phyloP scores from a whole-genome alignment of 2,888 invertebrate genomes.

The Galerucella calmariensis region DNA sequence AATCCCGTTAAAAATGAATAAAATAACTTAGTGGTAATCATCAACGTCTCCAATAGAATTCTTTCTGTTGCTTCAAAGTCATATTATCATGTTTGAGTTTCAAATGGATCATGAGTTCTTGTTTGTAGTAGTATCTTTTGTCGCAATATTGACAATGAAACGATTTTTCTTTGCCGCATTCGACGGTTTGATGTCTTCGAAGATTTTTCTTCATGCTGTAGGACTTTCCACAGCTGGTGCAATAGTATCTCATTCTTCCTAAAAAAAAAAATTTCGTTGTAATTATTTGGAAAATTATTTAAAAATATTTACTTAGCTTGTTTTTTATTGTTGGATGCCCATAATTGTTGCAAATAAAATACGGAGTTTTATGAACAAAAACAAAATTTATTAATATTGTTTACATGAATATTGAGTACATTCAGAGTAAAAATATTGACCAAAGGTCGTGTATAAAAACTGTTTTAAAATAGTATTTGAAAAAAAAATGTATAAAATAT shows the following conservation, averaged over 20 bases:
- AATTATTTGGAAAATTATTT: background rate
- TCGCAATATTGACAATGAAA: slow-evolving; percentile 49
- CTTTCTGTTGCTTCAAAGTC: background rate
- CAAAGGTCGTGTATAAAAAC: too few species aligned
- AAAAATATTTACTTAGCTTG: too few species aligned
- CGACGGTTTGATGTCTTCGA: slow-evolving; percentile 78
- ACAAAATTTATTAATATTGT: background rate
- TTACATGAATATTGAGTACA: too few species aligned
- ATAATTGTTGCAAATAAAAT: background rate
- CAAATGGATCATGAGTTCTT: slow-evolving; percentile 52
- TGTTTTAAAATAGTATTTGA: too few species aligned
- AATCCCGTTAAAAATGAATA: too few species aligned
- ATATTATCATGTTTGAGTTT: slow-evolving; percentile 42
- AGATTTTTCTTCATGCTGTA: slow-evolving; percentile 79
- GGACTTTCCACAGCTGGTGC: slow-evolving; percentile 77
- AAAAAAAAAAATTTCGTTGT: slow-evolving; percentile 6
- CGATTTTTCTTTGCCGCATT: slow-evolving; percentile 69
- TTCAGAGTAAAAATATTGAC: too few species aligned
- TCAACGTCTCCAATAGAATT: slow-evolving; percentile 5
- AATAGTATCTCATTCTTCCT: slow-evolving; percentile 52
- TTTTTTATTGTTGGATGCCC: too few species aligned
- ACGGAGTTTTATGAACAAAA: background rate
- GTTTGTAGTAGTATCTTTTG: slow-evolving; percentile 55
- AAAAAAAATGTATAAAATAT: too few species aligned
- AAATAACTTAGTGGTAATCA: too few species aligned